Percentiles rank a stretch among this genome's conserved stretches.
These are phyloP conservation scores for Oasisia sp. DNA, from an alignment of 2,888 invertebrate species.

Conservation along the genomic window DNA sequence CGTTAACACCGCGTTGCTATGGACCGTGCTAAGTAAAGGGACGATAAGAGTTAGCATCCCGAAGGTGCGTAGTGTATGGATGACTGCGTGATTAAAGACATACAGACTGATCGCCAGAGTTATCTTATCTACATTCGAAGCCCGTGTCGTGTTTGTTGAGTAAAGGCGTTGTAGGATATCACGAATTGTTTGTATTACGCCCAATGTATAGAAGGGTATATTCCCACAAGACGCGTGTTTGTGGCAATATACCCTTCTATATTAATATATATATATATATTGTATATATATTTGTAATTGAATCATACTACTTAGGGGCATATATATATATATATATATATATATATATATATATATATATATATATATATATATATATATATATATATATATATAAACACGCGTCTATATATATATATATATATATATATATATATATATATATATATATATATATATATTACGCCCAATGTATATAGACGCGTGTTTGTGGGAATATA, in stretches of 20 bases:
- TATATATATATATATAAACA: not conserved
- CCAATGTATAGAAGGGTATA: not conserved
- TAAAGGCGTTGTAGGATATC: not conserved
- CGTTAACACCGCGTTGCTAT: slow-evolving; percentile 6
- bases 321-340: too few relatives aligned
- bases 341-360: not conserved
- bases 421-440: too few relatives aligned
- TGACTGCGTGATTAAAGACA: not conserved
- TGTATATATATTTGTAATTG: too few relatives aligned
- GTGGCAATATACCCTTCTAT: too few relatives aligned
- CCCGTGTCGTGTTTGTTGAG: not conserved
- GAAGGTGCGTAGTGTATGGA: not conserved
- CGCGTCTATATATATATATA: too few relatives aligned
- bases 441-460: too few relatives aligned
- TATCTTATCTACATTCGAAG: not conserved
- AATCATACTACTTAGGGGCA: too few relatives aligned
- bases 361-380: not conserved
- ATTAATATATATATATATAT: too few relatives aligned
- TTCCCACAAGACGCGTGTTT: not conserved
- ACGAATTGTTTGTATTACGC: not conserved
- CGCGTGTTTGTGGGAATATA: too few relatives aligned
- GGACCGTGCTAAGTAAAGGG: not conserved
- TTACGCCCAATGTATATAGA: too few relatives aligned
- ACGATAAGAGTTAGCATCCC: not conserved
- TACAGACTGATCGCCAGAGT: not conserved